Evolutionary conservation across 2,113 vertebrate species (phyloP), one percentile per base, ranked within the genome.

Genomic region (Nanorana parkeri): DNA sequence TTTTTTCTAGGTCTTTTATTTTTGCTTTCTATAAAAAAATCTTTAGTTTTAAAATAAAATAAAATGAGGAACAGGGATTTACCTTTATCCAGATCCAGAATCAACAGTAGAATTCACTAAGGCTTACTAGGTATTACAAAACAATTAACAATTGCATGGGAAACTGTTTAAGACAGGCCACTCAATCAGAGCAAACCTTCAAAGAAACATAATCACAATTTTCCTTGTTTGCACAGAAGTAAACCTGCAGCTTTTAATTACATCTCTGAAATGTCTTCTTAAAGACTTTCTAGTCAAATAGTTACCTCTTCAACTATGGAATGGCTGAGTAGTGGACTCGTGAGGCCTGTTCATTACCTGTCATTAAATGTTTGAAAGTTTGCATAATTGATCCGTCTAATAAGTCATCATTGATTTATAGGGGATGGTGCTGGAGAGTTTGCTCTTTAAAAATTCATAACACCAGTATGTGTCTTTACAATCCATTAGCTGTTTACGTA

Each of bases 311-410:
- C 88, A 91, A 86, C 86, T 68, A 78, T 88, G 89, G 86, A 92
- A 90, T 89, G 88, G 87, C 89, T 89, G 88, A 89, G 85, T 78
- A 84, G 85, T 81, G 85, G 90, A 84, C 96, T 91, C 95, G 65
- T 28, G 94, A 94, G 96, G 92, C 91, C 90, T 92, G 91, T 96
- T 98, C 94, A 98, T 98, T 97, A 96, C 94, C 93, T 97, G 96
- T 98, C 94, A 98, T 98, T 98, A 98, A 98, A 96, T 98, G 96
- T 96, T 98, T 97, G 97, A 94, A 96, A 96, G 95, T 98, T 97
- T 98, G 96, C 96, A 99, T 97, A 97, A 98, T 99, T 99, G 97
- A 99, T 99, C 94, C 87, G 90, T 91, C 93, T 95, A 96, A 97
- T 97, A 97, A 98, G 95, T 96, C 95, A 93, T 96, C 93, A 97